These are phyloP conservation scores for Drosophila obscura DNA, from an alignment of 1,140 invertebrate genomes.

Conservation along the genomic window DNA sequence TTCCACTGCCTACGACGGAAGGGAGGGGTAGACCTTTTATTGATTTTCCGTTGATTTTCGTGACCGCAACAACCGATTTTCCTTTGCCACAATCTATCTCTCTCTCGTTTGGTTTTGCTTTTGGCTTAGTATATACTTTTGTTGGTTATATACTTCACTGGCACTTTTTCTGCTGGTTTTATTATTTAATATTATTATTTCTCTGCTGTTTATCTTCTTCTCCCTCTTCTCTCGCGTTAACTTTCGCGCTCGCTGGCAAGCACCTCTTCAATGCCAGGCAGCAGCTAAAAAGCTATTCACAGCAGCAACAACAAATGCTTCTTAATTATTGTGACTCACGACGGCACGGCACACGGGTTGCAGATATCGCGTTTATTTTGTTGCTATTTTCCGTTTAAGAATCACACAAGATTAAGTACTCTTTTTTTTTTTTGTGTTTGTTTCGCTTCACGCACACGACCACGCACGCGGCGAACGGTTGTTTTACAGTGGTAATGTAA, in stretches of 20 bases:
- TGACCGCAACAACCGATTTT: slow-evolving; percentile 53
- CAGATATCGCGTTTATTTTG: slow-evolving; percentile 20
- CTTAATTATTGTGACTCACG: slow-evolving; percentile 33
- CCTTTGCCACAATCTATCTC: slow-evolving; percentile 19
- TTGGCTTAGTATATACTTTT: slow-evolving; percentile 13
- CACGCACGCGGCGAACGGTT: slow-evolving; percentile 2
- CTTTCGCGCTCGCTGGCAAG: slow-evolving; percentile 9
- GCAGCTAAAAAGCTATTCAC: slow-evolving; percentile 59
- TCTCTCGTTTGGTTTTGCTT: slow-evolving; percentile 7
- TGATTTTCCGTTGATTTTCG: slow-evolving; percentile 69
- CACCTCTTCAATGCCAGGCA: slow-evolving; percentile 66
- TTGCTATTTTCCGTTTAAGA: slow-evolving; percentile 32
- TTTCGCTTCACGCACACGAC: slow-evolving; percentile 44
- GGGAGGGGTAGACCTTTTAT: slow-evolving; percentile 49
- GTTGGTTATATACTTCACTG: slow-evolving; percentile 23
- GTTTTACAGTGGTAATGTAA: slow-evolving; percentile 6
- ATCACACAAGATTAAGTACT: slow-evolving; percentile 1
- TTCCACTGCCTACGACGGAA: slow-evolving; percentile 40
- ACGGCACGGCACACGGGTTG: slow-evolving; percentile 9
- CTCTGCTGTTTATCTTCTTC: slow-evolving; percentile 15
- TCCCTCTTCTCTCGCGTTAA: slow-evolving; percentile 21
- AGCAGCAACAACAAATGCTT: slow-evolving; percentile 39
- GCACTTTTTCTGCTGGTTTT: slow-evolving; percentile 21
- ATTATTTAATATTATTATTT: slow-evolving; percentile 68
- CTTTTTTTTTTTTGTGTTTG: slow-evolving; percentile 35